Evolutionary conservation across 2,888 invertebrate species (phyloP), one percentile per base, ranked within the genome.

Genomic region (Drosophila pseudotalamancana): DNA sequence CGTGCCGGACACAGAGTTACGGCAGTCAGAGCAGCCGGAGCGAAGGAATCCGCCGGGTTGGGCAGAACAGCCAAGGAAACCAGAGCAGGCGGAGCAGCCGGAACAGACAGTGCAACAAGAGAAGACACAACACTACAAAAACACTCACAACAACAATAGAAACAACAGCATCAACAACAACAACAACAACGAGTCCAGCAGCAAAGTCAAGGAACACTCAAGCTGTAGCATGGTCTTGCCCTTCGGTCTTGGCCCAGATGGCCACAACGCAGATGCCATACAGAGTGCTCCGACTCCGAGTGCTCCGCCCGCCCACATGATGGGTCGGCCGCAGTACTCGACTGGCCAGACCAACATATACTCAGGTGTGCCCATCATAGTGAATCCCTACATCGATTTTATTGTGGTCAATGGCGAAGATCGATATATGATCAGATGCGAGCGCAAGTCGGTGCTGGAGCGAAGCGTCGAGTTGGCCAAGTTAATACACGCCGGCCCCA

Each of bases 381-480:
- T 87, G 43, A 89, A 90, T 73, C 89, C 89, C 8, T 91, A 91
- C 66, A 90, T 91, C 56, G 91, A 91, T 57, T 91, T 91, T 49
- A 91, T 91, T 27, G 90, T 91, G 39, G 91, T 91, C 6, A 91
- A 91, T 54, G 90, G 91, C 27, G 90, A 91, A n/a, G 90, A 91
- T 78, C 89, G 90, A 9, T 90, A 90, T 42, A 89, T 91, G 90
- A 91, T 91, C 29, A 89, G 91, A 5, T 90, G 91, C 49, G 90
- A 91, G 61, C 83, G 91, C 1, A 91, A 90, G 50, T 89, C 89
- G 3, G 88, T 91, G 6, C 75, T 90, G 14, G 91, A 91, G 57
- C 87, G 90, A 39, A 91, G 91, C 59, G 90, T 91, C 23, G 91
- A 91, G 66, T 50, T 91, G 74, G 91, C 91, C 40, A 91, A 91